Evolutionary conservation across 2,888 invertebrate species (phyloP), one percentile per base, ranked within the genome.

Genomic region (Thereva unica): DNA sequence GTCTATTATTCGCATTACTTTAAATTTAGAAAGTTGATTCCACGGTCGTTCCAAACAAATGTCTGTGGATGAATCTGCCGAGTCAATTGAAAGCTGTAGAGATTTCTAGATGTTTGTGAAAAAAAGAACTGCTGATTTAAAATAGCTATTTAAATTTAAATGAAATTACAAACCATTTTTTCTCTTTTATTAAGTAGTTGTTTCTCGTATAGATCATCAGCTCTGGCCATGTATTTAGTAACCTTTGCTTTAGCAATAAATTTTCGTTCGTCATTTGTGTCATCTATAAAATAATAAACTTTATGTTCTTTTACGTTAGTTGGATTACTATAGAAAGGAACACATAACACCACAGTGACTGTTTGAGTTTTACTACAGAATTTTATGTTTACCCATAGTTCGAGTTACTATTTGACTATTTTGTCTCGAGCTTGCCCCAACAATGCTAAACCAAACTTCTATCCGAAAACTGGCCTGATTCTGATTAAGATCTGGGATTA

Each of bases 241-340:
- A 80, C 78, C 73, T 81, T 81, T 3, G 78, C 76, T 72, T 78
- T 80, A 44, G 81, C 81, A 66, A 81, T 80, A 56, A 75, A 76
- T 70, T 75, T 77, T 4, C 81, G 74, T 55, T 80, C 80, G 10
- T 79, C 78, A 67, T 78, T 80, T 4, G 59, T 67, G 68, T 81
- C 81, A 53, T 75, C 77, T 75, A 42, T 1, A 68, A 68, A 45
- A 10, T 37, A 40, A 55, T 42, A 42, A 42, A 42, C 7, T 42
- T 42, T 42, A 42, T 2, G 7, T 42, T 42, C 42, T 42, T 42
- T 42, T 7, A n/a, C 7, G 8, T n/a, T 9, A 3, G 1, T 42
- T n/a, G 8, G 8, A 42, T 42, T n/a, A 47, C 12, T 47, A n/a
- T 4, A 47, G 47, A 23, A 2, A 23, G 2, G 23, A 2, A 23